Evolutionary conservation across 2,888 invertebrate genomes (phyloP), one percentile per base, ranked within the genome.

Genomic region (Acrocera orbiculus): DNA sequence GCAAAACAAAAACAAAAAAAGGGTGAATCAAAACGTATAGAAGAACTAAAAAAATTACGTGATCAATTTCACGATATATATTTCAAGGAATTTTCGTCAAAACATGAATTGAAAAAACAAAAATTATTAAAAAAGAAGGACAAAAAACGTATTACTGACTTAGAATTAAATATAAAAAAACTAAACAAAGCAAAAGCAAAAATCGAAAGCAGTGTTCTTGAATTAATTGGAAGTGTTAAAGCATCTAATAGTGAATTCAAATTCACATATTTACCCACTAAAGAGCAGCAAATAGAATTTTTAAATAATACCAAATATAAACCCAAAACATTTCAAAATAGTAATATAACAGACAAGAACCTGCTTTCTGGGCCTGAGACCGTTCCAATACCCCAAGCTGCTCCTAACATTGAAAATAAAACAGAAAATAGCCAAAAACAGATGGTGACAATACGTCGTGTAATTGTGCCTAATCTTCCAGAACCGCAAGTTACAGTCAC

Each of bases 401-500:
- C n/a, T 13, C 25, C 11, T n/a, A 8, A 7, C 27, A 15, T 6
- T 14, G 13, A 27, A 27, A 15, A n/a, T 16, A 20, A 13, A 22
- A 22, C n/a, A 28, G n/a, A 28, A 16, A 9, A 27, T 5, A 14
- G 4, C 23, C n/a, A 5, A n/a, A 58, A 61, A 38, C 52, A 60
- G 38, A 73, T 74, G 62, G 79, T 80, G 3, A 80, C 80, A 5
- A 80, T 81, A 38, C 69, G 76, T 38, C 60, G 77, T 30, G 70
- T 77, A 3, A 70, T 73, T 56, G 68, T 76, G 43, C 71, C 72
- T 6, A 69, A 70, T 46, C 64, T 69, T 1, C 50, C 53, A 10
- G 73, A 76, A 44, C 76, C 79, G 8, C 76, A 74, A 16, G 80
- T 80, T 2, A 80, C 79, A 1, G 79, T 81, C 30, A 79, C 79